Evolutionary conservation across 2,888 invertebrate species (phyloP).

Genomic region (Mesoligia furuncula): DNA sequence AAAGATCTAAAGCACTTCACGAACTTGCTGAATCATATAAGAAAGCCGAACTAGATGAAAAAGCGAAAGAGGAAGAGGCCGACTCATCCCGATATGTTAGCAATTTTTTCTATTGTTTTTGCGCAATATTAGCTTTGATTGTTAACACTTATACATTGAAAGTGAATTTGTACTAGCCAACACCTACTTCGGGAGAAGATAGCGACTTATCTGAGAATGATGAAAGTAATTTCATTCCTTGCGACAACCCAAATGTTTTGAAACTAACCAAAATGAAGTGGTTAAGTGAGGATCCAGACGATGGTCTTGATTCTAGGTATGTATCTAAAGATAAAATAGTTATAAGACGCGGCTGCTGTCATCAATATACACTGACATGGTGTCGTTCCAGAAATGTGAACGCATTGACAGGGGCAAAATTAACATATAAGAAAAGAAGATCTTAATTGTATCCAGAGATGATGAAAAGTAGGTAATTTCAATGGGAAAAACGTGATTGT

Average conservation of each 20-base stretch:
- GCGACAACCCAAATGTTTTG: conserved; percentile 77
- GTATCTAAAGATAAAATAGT: conserved; percentile 39
- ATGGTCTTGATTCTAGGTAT: conserved; percentile 81
- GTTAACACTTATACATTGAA: conserved; percentile 45
- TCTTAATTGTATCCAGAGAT: conserved; percentile 50
- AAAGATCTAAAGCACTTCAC: conserved; percentile 82
- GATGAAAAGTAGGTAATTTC: conserved; percentile 46
- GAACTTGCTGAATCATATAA: conserved; percentile 77
- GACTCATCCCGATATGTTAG: conserved; percentile 68
- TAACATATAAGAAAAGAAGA: conserved; percentile 66
- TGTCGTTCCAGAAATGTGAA: conserved; percentile 85
- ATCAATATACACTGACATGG: conserved; percentile 69
- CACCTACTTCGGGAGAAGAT: conserved; percentile 67
- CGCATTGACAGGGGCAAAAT: conserved; percentile 84
- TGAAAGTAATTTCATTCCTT: conserved; percentile 52
- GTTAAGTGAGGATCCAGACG: conserved; percentile 80
- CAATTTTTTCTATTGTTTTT: conserved; percentile 39
- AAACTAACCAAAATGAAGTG: conserved; percentile 86
- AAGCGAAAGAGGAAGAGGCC: conserved; percentile 49
- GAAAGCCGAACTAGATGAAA: conserved; percentile 61
- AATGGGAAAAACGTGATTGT: conserved; percentile 2
- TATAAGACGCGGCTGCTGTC: conserved; percentile 1
- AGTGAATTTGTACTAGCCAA: conserved; percentile 65
- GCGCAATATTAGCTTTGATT: conserved; percentile 30
- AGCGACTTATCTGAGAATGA: conserved; percentile 69